Evolutionary conservation across 2,888 invertebrate species (phyloP), one percentile per base, ranked within the genome.

Genomic region (Ptycholaimellus sp.): DNA sequence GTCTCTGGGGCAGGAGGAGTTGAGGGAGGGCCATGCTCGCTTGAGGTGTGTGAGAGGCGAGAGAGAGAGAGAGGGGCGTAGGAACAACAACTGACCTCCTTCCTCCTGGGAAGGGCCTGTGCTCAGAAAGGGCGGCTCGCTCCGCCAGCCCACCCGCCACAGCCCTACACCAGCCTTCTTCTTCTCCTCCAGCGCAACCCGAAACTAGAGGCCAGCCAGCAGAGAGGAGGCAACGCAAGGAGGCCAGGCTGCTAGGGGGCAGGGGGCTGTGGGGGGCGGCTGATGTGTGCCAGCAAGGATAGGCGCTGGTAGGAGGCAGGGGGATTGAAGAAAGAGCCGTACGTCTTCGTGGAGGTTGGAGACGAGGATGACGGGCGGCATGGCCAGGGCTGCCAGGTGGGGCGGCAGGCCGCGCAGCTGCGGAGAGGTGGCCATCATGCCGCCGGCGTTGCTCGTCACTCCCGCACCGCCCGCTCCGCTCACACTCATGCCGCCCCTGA

Each of bases 281-380:
- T n/a, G n/a, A n/a, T 37, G 27, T 21, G 16, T 23, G 16, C 31
- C 19, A 22, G 19, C 19, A 20, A 5, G 4, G 35, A 17, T 22
- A 29, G 22, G 22, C 5, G 21, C 28, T 19, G 28, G 16, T 16
- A 6, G 16, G 31, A 33, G 22, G 13, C 25, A 31, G 9, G 16
- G 27, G 18, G 2, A 27, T 22, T 3, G 29, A 34, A 31, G 11
- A n/a, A 23, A 21, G 22, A 17, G 11, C 46, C 58, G 39, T 46
- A 65, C 65, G 53, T 61, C 57, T 43, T 65, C 65, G 47, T 65
- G 59, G 32, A 65, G 53, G 47, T 65, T 66, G 19, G 64, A 64
- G 17, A 65, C 64, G 3, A 65, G 54, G 27, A 65, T 54, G 20
- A 65, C 65, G 2, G 54, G 48, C 4, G 56, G 49, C 28, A 39